phyloP scores from a whole-genome alignment of 1,140 invertebrate genomes.

The Fragariocoptes setiger region DNA sequence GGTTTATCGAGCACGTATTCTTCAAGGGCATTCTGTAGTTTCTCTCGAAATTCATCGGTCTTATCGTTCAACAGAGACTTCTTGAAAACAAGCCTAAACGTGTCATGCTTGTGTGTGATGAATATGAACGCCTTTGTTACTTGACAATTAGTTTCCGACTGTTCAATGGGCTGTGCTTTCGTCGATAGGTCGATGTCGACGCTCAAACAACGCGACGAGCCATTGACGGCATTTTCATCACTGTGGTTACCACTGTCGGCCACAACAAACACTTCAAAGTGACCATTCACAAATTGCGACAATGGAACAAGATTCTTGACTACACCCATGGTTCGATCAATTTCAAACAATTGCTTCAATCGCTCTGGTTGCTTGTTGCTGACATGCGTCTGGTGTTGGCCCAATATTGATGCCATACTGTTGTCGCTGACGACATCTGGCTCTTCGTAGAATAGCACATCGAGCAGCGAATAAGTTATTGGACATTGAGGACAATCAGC shows the following conservation, averaged over 20 bases:
- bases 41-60: slow-evolving; percentile 3
- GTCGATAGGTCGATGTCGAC: background rate
- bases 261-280: slow-evolving; percentile 26
- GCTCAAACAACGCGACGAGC: background rate
- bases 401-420: too few relatives aligned
- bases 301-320: slow-evolving; percentile 32
- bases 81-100: slow-evolving; percentile 36
- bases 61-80: slow-evolving; percentile 27
- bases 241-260: slow-evolving; percentile 22
- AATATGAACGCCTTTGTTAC: background rate
- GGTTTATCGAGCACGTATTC: background rate
- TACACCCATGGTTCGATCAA: slow-evolving; percentile 31
- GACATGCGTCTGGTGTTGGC: background rate
- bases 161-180: background rate
- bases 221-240: background rate
- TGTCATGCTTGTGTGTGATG: slow-evolving; percentile 32
- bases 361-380: background rate
- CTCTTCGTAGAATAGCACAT: background rate
- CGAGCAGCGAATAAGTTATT: slow-evolving; percentile 16
- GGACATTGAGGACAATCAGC: slow-evolving; percentile 28
- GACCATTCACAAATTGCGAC: slow-evolving; percentile 32
- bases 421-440: too few relatives aligned
- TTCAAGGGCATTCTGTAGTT: background rate
- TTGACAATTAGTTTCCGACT: background rate
- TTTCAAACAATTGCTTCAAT: slow-evolving; percentile 19